phyloP scores from a whole-genome alignment of 2,888 invertebrate species.

The Epiblema foenella region DNA sequence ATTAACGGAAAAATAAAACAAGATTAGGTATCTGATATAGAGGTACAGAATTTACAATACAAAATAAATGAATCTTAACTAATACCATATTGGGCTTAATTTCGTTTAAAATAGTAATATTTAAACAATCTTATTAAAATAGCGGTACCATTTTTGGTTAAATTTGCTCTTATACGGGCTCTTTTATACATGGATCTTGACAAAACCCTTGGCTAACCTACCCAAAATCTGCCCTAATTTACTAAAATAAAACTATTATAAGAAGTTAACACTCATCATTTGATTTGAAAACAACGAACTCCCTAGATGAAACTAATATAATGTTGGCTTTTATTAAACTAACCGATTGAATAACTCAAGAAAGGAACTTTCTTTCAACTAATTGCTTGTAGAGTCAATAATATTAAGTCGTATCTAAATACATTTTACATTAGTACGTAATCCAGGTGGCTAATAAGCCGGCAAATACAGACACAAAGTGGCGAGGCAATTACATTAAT shows the following conservation, averaged over 20 bases:
- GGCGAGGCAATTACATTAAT: conserved; percentile 71
- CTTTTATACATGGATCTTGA: no score
- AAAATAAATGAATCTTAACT: no score
- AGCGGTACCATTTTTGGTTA: no score
- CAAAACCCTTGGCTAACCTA: background rate
- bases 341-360: background rate
- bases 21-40: no score
- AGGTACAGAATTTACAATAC: no score
- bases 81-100: no score
- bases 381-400: conserved; percentile 8
- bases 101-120: no score
- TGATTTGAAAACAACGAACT: background rate
- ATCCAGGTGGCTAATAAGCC: conserved; percentile 58
- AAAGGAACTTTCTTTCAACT: background rate
- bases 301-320: background rate
- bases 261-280: background rate
- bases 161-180: no score
- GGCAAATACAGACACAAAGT: conserved; percentile 58
- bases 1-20: no score
- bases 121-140: no score
- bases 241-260: background rate
- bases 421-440: conserved; percentile 22
- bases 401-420: background rate
- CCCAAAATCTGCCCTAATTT: background rate
- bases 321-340: background rate